These are phyloP conservation scores for Liopterus haemorrhoidalis DNA, from an alignment of 2,888 invertebrate species.

Conservation along the genomic window DNA sequence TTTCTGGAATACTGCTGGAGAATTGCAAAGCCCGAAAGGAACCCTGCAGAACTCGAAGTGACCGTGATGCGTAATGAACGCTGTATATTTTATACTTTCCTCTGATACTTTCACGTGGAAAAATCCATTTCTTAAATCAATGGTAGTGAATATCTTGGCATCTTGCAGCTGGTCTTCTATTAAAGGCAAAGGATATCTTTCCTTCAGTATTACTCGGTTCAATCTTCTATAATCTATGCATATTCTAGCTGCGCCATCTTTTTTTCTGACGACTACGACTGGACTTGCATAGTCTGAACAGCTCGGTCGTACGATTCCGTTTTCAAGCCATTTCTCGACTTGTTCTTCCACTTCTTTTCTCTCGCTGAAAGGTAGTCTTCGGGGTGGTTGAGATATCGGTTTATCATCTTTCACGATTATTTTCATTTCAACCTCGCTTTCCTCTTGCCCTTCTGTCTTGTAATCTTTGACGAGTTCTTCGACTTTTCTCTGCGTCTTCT, in stretches of 20 bases:
- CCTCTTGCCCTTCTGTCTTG: background rate
- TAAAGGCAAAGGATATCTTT: slow-evolving; percentile 34
- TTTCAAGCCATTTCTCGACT: slow-evolving; percentile 2
- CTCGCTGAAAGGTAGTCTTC: slow-evolving; percentile 1
- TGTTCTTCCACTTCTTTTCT: slow-evolving; percentile 10
- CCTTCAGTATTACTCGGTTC: background rate
- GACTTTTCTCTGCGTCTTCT: slow-evolving; percentile 1
- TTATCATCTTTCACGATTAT: slow-evolving; percentile 3
- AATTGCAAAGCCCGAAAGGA: slow-evolving; percentile 4
- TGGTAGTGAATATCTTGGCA: slow-evolving; percentile 28
- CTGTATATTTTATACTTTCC: slow-evolving; percentile 7
- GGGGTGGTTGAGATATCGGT: background rate
- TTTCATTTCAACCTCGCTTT: background rate
- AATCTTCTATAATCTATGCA: slow-evolving; percentile 5
- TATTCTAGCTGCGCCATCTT: slow-evolving; percentile 3
- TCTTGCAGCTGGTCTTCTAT: slow-evolving; percentile 33
- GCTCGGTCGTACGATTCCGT: slow-evolving; percentile 7
- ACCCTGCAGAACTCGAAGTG: slow-evolving; percentile 6
- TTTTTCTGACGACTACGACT: slow-evolving; percentile 7
- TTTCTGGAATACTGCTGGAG: slow-evolving; percentile 4
- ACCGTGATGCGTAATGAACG: slow-evolving; percentile 1
- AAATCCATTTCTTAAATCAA: slow-evolving; percentile 13
- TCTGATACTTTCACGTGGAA: slow-evolving; percentile 3
- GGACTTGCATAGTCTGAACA: slow-evolving; percentile 5
- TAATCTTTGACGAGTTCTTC: slow-evolving; percentile 1